Conservation (phyloP, 2,888 invertebrate genomes). For the Leucoma salicis region DNA sequence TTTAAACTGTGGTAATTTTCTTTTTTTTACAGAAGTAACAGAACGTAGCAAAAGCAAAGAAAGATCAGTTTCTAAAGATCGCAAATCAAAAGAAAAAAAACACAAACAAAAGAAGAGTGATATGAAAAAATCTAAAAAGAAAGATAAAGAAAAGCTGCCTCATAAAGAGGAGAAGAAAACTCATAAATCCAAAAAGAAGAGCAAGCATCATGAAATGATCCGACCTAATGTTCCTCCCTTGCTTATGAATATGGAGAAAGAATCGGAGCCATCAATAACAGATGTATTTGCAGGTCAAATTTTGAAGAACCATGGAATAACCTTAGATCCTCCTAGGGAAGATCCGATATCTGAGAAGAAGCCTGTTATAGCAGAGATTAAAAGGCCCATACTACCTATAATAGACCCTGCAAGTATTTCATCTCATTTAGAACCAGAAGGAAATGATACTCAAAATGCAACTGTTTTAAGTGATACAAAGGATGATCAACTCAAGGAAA, state of each 20-base stretch:
- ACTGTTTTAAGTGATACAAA: constrained; percentile 21
- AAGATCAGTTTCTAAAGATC: constrained; percentile 45
- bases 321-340: constrained; percentile 49
- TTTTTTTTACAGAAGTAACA: constrained; percentile 41
- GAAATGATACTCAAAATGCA: constrained; percentile 11
- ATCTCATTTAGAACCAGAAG: constrained; percentile 50
- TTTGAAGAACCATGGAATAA: constrained; percentile 74
- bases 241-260: constrained; percentile 73
- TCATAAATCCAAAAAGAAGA: constrained; percentile 69
- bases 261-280: constrained; percentile 81
- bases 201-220: constrained; percentile 65
- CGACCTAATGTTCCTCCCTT: constrained; percentile 73
- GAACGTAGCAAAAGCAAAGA: constrained; percentile 58
- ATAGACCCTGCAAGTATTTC: constrained; percentile 70
- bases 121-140: constrained; percentile 67
- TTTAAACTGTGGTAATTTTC: not conserved
- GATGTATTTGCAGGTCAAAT: constrained; percentile 85
- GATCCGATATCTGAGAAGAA: constrained; percentile 52
- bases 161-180: constrained; percentile 71
- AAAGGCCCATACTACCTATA: constrained; percentile 65
- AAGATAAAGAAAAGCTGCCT: constrained; percentile 58
- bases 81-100: constrained; percentile 72
- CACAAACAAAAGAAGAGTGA: constrained; percentile 62
- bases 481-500: constrained; percentile 66
- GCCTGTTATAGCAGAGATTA: constrained; percentile 45